These are phyloP conservation scores for Ploceus nigricollis DNA, from an alignment of 2,113 vertebrate genomes.

Conservation along the genomic window DNA sequence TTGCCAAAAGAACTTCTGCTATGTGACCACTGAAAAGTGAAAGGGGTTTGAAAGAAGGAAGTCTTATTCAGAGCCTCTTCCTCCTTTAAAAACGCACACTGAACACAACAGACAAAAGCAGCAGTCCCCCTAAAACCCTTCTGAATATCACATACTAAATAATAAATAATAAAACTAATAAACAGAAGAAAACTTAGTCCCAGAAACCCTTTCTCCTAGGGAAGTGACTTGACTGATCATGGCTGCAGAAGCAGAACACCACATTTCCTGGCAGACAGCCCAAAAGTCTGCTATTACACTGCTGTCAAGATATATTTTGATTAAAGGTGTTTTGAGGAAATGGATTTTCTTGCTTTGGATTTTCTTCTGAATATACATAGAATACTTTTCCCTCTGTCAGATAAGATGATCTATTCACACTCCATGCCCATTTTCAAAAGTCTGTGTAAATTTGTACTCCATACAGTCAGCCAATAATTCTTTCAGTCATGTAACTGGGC, in stretches of 20 bases:
- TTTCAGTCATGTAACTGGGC: neutral
- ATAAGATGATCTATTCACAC: neutral
- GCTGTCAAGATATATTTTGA: neutral
- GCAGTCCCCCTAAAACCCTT: neutral
- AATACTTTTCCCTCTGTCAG: neutral
- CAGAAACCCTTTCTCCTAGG: neutral
- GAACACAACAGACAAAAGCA: neutral
- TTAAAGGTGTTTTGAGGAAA: slow-evolving; percentile 40
- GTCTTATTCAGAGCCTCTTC: neutral
- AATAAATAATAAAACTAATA: neutral
- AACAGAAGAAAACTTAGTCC: neutral
- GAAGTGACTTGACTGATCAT: neutral
- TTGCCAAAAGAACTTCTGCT: neutral
- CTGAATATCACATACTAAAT: neutral
- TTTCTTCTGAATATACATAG: neutral
- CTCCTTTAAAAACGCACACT: neutral
- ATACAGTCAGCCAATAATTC: neutral
- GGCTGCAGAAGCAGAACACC: neutral
- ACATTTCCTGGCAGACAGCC: neutral
- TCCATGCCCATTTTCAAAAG: neutral
- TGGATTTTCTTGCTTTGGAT: neutral
- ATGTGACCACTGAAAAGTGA: neutral
- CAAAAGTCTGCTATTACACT: neutral
- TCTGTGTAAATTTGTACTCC: neutral
- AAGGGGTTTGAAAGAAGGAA: neutral